A percentile compares a stretch with the other conserved stretches of the same genome.
phyloP scores from a whole-genome alignment of 2,888 invertebrate genomes.

The Drosophila monieri region DNA sequence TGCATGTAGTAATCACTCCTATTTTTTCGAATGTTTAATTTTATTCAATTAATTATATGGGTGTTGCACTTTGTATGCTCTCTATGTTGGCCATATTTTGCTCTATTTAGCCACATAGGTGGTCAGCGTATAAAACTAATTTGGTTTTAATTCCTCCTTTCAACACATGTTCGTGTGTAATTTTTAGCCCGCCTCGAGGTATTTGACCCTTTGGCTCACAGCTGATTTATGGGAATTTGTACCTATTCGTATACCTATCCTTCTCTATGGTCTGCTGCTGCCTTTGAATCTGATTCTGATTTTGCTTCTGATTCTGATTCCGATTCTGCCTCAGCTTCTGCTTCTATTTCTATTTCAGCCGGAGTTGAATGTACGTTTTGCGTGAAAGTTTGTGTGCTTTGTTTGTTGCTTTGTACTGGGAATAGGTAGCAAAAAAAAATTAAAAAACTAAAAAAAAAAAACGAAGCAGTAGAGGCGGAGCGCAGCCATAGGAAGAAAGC shows the following conservation, averaged over 20 bases:
- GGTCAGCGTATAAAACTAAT: conserved; percentile 69
- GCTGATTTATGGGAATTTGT: conserved; percentile 80
- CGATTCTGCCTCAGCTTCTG: conserved; percentile 32
- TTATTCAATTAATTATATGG: neutral
- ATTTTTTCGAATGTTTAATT: neutral
- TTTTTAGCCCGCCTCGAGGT: conserved; percentile 70
- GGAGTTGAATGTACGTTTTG: conserved; percentile 77
- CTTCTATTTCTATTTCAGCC: conserved; percentile 27
- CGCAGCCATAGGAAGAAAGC: conserved; percentile 59
- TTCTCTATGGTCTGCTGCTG: conserved; percentile 38
- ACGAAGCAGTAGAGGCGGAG: conserved; percentile 38
- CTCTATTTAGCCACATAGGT: conserved; percentile 20
- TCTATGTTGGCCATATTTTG: neutral
- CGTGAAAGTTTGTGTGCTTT: conserved; percentile 76
- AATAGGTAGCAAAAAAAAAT: conserved; percentile 16
- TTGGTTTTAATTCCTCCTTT: conserved; percentile 77
- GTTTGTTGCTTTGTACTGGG: conserved; percentile 65
- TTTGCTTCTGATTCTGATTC: conserved; percentile 21
- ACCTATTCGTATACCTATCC: conserved; percentile 62
- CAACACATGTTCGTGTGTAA: conserved; percentile 75
- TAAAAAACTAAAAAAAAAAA: conserved; percentile 8
- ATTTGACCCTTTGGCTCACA: conserved; percentile 79
- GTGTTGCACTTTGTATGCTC: neutral
- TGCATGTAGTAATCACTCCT: too few relatives aligned
- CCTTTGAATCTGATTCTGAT: conserved; percentile 23